Evolutionary conservation across 30 jellyfish, hydroid and myxozoan genomes (phyloP).

Genomic region (Pelagia noctiluca): DNA sequence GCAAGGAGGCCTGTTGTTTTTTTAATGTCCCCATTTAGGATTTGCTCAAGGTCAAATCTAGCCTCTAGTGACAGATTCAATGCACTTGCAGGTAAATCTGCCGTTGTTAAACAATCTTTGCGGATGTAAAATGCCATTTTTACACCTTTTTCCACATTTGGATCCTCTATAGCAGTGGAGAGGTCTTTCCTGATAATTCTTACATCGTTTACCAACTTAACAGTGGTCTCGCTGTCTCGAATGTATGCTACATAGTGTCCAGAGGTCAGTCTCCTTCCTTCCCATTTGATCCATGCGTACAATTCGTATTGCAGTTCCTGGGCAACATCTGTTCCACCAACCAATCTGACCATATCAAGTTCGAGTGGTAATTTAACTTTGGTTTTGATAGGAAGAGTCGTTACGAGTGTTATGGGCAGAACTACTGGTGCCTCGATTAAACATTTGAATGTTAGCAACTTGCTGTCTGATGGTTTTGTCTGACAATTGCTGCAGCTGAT

Average conservation of each 20-base stretch:
- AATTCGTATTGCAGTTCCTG: neutral
- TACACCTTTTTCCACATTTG: neutral
- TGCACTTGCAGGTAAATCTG: neutral
- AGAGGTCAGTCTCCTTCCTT: slow-evolving; percentile 1
- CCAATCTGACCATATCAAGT: neutral
- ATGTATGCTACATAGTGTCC: neutral
- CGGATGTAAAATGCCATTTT: neutral
- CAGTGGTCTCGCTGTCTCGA: neutral
- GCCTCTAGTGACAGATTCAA: neutral
- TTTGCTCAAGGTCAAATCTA: neutral
- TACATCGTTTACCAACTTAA: neutral
- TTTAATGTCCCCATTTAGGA: neutral
- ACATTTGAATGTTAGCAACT: neutral
- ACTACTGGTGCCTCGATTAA: neutral
- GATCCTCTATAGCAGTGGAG: neutral
- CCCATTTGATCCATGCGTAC: slow-evolving; percentile 1
- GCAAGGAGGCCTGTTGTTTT: neutral
- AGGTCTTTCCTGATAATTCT: neutral
- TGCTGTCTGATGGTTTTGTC: neutral
- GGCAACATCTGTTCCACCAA: neutral
- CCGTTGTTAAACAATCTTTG: neutral
- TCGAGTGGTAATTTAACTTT: neutral
- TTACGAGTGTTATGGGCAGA: neutral
- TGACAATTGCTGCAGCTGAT: neutral
- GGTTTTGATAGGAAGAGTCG: neutral